Evolutionary conservation across 2,113 vertebrate species (phyloP), one percentile per base, ranked within the genome.

Genomic region (Steatornis caripensis): DNA sequence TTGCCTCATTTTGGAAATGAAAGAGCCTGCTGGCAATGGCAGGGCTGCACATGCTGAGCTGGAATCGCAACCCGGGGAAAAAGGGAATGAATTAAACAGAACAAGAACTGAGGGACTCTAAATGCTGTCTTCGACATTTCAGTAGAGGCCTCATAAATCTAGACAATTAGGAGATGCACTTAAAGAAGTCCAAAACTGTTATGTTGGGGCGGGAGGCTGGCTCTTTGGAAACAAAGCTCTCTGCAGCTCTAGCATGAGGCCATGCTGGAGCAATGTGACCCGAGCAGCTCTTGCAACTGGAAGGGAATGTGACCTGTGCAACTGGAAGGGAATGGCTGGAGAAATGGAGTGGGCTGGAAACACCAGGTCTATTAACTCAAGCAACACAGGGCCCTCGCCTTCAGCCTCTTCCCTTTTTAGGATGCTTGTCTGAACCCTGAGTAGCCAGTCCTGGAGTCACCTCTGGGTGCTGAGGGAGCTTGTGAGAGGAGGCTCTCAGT

Each of bases 21-120:
- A 95, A 92, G 88, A 76, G 75, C 87, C 51, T 94, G 74, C 66
- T 98, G 97, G 97, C 97, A 97, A 53, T 72, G 84, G 75, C 79
- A 80, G 84, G 65, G 69, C 81, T 93, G 76, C 80, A 93, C 97
- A 93, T 70, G 93, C 87, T 94, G 97, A 95, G 94, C 90, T 96
- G 95, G 96, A 97, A 96, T 94, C 20, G 2, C 74, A 96, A 71
- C 79, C 53, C 80, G 0, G 74, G 83, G 89, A 89, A 87, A 93
- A 95, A 65, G 90, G 94, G 96, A 92, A 95, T 72, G 92, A 94
- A 96, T 97, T 97, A 95, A 93, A 89, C 92, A 95, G 92, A 96
- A 92, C 94, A 94, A 95, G 95, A 96, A 93, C 89, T 32, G 92
- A 93, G 96, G 94, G 97, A 93, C 94, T 94, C 84, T 95, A 95